Conservation (phyloP, 2,113 vertebrate species). For the Lepisosteus osseus region DNA sequence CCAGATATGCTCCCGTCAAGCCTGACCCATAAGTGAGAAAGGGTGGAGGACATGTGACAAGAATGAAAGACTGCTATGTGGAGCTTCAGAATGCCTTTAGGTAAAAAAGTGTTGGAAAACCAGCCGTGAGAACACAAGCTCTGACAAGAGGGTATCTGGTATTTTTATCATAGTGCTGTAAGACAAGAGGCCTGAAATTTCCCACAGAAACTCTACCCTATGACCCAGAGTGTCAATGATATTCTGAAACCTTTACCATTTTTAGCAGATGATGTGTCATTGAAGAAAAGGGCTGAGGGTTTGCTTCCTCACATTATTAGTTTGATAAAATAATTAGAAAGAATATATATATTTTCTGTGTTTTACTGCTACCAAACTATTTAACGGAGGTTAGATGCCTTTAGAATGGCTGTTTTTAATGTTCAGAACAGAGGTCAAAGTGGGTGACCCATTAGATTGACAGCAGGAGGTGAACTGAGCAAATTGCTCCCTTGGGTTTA, state of each 20-base stretch:
- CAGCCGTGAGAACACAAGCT: not conserved
- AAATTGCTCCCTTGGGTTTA: conserved; percentile 40
- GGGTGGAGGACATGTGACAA: not conserved
- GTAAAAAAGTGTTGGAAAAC: not conserved
- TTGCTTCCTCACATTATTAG: no score
- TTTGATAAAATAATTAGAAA: no score
- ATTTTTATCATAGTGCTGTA: no score
- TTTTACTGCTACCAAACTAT: not conserved
- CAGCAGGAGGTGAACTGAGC: conserved; percentile 25
- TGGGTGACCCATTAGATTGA: conserved; percentile 30
- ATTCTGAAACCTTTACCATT: no score
- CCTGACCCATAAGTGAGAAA: not conserved
- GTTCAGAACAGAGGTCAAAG: conserved; percentile 27
- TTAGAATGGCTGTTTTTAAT: conserved; percentile 9
- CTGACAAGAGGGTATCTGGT: no score
- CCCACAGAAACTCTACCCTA: no score
- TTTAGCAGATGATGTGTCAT: no score
- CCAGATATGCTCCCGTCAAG: not conserved
- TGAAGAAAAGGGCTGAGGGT: no score
- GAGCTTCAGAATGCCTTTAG: not conserved
- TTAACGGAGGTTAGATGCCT: conserved; percentile 21
- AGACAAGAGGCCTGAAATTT: no score
- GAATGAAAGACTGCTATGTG: not conserved
- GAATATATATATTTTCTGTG: no score
- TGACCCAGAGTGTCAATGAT: no score